Evolutionary conservation across 2,113 vertebrate species (phyloP).

Genomic region (Pomatostomus ruficeps): DNA sequence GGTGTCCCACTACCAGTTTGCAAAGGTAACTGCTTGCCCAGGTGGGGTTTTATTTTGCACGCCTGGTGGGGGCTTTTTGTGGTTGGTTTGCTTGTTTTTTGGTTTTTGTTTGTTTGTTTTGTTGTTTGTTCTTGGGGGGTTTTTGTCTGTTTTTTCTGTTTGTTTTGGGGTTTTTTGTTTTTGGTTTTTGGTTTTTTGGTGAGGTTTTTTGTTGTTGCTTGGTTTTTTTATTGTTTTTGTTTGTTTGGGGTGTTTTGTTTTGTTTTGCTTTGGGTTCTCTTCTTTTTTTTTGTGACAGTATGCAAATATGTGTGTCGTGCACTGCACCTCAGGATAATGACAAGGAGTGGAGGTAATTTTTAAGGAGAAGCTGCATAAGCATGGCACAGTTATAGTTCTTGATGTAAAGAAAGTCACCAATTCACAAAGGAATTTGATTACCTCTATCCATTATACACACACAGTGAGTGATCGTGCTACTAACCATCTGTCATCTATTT

Average conservation of each 20-base stretch:
- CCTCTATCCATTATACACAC: slow-evolving; percentile 98
- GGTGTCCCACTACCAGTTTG: neutral
- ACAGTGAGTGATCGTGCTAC: slow-evolving; percentile 93
- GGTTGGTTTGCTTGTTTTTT: neutral
- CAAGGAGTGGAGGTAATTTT: slow-evolving; percentile 41
- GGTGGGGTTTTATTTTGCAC: slow-evolving; percentile 10
- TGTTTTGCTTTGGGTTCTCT: too few relatives aligned
- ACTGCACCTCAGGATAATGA: slow-evolving; percentile 34
- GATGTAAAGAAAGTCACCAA: slow-evolving; percentile 95
- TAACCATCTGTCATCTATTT: slow-evolving; percentile 99
- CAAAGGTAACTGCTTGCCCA: neutral
- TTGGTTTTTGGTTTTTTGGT: too few relatives aligned
- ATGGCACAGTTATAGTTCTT: slow-evolving; percentile 78
- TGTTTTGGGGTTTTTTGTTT: too few relatives aligned
- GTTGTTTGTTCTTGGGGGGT: too few relatives aligned
- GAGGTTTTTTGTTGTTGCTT: too few relatives aligned
- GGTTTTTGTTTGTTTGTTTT: too few relatives aligned
- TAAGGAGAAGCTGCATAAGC: slow-evolving; percentile 46
- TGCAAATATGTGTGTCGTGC: slow-evolving; percentile 40
- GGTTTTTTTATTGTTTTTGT: too few relatives aligned
- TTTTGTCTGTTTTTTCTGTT: too few relatives aligned
- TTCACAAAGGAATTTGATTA: slow-evolving; percentile 99
- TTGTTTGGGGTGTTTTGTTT: too few relatives aligned
- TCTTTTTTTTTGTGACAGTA: neutral
- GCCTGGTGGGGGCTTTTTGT: too few relatives aligned